A percentile compares a stretch with the other conserved stretches of the same genome.
Conservation (phyloP, 1,140 invertebrate species). For the Hypothenemus hampei region DNA sequence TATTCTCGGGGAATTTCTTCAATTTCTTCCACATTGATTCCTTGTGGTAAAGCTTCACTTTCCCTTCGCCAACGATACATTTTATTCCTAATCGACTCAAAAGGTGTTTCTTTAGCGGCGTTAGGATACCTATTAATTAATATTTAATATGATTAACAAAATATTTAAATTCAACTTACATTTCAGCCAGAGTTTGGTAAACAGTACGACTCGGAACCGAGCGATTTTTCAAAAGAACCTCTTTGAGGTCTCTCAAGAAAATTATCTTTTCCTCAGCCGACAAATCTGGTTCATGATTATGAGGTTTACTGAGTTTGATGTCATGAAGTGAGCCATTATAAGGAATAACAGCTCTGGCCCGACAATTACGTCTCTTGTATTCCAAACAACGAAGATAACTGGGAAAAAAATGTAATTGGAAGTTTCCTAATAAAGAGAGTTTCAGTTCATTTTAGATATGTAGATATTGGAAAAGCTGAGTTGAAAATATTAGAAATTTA, state of each 20-base stretch:
- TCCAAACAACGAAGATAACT: conserved; percentile 38
- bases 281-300: conserved; percentile 38
- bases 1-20: background rate
- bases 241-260: conserved; percentile 34
- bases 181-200: conserved; percentile 34
- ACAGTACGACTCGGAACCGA: conserved; percentile 29
- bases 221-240: conserved; percentile 34
- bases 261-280: conserved; percentile 31
- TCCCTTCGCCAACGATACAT: conserved; percentile 37
- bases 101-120: conserved; percentile 37
- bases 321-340: conserved; percentile 24
- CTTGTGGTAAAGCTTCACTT: no score
- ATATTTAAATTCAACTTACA: conserved; percentile 24
- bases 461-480: no score
- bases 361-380: conserved; percentile 32
- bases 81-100: conserved; percentile 34
- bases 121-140: conserved; percentile 40
- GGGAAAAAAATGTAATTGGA: no score
- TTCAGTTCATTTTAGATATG: no score
- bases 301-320: conserved; percentile 32
- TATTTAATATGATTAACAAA: background rate
- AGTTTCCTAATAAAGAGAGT: no score
- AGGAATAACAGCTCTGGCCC: conserved; percentile 34
- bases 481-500: no score
- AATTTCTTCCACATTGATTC: background rate